These are phyloP conservation scores for Callocephalon fimbriatum DNA, from an alignment of 2,113 vertebrate species.

Conservation along the genomic window DNA sequence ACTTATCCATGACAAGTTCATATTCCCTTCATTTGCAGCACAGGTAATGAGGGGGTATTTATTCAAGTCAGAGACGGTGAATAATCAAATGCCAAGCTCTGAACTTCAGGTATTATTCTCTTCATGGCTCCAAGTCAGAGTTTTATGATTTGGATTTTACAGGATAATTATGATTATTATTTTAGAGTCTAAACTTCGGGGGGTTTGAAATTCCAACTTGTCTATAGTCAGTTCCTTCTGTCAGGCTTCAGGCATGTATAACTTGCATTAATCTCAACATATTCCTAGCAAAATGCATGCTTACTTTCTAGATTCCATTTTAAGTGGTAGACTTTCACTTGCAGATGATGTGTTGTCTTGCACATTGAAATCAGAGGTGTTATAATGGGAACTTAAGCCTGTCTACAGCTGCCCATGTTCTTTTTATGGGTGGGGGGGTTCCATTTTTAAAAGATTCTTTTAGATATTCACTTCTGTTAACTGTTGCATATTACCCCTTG, in stretches of 20 bases:
- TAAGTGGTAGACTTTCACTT: neutral
- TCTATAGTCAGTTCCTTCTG: neutral
- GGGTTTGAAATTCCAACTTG: fast-evolving
- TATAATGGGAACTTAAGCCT: neutral
- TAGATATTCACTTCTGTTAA: neutral
- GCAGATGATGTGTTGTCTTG: neutral
- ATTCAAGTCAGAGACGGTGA: neutral
- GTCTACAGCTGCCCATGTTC: neutral
- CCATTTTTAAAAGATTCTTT: neutral
- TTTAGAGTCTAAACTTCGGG: neutral
- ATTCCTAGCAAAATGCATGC: neutral
- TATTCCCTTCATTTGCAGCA: neutral
- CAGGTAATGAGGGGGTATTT: neutral
- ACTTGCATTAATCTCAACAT: neutral
- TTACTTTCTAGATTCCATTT: neutral
- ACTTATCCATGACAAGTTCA: neutral
- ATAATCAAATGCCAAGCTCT: neutral
- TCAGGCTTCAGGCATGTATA: neutral
- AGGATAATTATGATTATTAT: neutral
- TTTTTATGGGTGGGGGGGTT: too few species aligned
- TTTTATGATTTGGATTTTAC: neutral
- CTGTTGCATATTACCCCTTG: neutral
- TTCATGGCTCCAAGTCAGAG: neutral
- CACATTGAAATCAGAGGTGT: neutral
- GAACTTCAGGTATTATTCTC: neutral